Conservation (phyloP, 2,113 vertebrate species). For the Willisornis vidua region DNA sequence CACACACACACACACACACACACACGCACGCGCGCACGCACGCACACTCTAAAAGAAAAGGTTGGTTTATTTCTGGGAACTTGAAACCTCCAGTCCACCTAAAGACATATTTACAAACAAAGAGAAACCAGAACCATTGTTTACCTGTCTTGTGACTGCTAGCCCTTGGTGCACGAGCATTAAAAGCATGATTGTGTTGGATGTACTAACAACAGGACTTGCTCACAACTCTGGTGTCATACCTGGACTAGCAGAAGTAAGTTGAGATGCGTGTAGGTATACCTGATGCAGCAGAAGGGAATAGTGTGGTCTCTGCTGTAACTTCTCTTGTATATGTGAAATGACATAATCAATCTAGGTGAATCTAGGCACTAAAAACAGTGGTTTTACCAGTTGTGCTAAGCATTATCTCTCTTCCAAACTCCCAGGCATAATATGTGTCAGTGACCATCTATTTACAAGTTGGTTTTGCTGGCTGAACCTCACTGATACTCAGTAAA, state of each 20-base stretch:
- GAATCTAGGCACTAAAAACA: neutral
- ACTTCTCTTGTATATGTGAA: neutral
- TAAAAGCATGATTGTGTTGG: neutral
- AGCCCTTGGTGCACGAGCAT: neutral
- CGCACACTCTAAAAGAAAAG: neutral
- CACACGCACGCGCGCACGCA: neutral
- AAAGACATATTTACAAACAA: neutral
- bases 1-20: neutral
- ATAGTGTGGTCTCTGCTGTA: neutral
- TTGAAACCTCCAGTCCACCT: neutral
- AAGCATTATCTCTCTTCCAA: neutral
- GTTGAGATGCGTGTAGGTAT: too few relatives aligned
- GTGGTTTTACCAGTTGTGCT: neutral
- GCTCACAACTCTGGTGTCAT: accelerated
- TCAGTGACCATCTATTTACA: neutral
- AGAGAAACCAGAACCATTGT: neutral
- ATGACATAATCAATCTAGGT: neutral
- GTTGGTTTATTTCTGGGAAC: neutral
- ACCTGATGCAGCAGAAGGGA: neutral
- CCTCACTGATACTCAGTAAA: neutral
- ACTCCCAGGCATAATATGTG: neutral
- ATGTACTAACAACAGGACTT: neutral
- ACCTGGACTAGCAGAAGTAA: neutral
- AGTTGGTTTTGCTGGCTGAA: neutral
- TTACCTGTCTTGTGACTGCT: neutral